Conservation (phyloP, 2,113 vertebrate species). For the Grallaria varia region DNA sequence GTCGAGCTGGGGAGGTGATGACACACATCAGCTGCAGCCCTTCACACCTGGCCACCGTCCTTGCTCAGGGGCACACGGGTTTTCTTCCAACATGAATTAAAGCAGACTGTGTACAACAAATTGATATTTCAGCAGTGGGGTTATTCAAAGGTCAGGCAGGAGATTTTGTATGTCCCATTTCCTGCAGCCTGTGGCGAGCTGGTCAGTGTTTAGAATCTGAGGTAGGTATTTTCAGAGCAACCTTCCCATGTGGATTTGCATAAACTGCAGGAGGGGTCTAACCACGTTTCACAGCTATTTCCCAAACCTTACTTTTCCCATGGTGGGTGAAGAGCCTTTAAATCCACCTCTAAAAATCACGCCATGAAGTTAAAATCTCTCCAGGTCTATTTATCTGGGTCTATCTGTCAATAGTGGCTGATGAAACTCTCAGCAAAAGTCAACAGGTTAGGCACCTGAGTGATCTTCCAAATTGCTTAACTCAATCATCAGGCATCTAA, state of each 20-base stretch:
- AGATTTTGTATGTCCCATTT: background rate
- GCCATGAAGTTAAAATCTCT: background rate
- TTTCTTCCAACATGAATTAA: slow-evolving; percentile 31
- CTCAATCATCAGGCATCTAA: background rate
- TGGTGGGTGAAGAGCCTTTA: background rate
- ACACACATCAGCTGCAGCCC: slow-evolving; percentile 9
- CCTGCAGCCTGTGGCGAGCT: background rate
- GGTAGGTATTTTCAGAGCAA: background rate
- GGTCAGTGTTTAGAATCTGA: background rate
- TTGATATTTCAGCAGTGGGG: slow-evolving; percentile 36
- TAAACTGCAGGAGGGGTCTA: background rate
- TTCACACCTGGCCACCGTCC: slow-evolving; percentile 10
- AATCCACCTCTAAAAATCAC: background rate
- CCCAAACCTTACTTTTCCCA: background rate
- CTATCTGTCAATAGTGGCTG: background rate
- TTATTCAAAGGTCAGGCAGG: slow-evolving; percentile 62
- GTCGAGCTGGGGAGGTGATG: background rate
- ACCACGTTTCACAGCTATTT: background rate
- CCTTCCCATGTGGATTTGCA: background rate
- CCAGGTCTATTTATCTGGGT: background rate
- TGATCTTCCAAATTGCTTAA: background rate
- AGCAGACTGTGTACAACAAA: slow-evolving; percentile 51
- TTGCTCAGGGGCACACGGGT: background rate
- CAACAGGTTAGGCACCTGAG: background rate
- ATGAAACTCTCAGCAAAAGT: background rate